Evolutionary conservation across 2,888 invertebrate genomes (phyloP), one percentile per base, ranked within the genome.

Genomic region (Pasiphila rectangulata): DNA sequence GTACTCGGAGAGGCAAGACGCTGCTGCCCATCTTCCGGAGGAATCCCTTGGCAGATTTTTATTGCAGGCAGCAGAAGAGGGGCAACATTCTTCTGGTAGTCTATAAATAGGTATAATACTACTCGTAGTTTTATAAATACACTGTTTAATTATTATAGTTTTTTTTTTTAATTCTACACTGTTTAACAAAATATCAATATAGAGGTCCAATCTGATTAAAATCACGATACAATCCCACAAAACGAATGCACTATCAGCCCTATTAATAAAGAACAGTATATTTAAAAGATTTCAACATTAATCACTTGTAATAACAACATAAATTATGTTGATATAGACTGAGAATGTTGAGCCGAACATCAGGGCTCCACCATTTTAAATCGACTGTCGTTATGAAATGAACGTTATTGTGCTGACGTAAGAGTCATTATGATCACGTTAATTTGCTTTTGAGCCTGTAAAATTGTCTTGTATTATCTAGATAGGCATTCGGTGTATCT

Each of bases 311-410:
- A 72, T 79, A 77, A 75, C 72, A 77, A 79, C 79, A 84, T 86
- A 86, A 86, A 85, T 86, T 79, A 83, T 76, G 70, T 78, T 77
- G 79, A 82, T 84, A 83, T 74, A 79, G 71, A 72, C 71, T 69
- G 75, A 63, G 72, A 78, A 80, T 79, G 69, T 75, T 67, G 67
- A 20, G 13, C 13, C 24, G 37, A 25, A 12, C 46, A 41, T 10
- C 30, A 30, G 27, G 7, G 15, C 12, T 13, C 10, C 17, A 9
- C 21, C 24, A 25, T 25, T 21, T 23, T 12, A 20, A 20, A 24
- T 32, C 6, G 13, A 15, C 9, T 30, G 6, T 32, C 9, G 12
- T 7, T 20, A 13, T 23, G 35, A 27, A 25, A 29, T 29, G 0
- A 35, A 21, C 35, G 23, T 35, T 40, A 46, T 9, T 13, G 1